These are phyloP conservation scores for Helogale parvula DNA, from an alignment of 2,113 vertebrate genomes.

Conservation along the genomic window DNA sequence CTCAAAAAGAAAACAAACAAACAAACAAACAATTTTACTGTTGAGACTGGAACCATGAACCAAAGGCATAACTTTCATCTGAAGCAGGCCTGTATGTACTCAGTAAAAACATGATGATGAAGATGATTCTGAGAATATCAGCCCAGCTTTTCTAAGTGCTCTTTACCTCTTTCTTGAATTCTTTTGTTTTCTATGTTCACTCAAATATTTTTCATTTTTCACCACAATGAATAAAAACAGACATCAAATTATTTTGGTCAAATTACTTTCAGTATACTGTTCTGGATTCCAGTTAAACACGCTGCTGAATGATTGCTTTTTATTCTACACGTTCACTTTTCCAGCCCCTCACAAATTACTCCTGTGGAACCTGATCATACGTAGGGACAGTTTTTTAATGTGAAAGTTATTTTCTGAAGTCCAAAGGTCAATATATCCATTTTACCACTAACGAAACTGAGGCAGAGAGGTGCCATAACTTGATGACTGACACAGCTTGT, in stretches of 20 bases:
- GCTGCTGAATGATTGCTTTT: background rate
- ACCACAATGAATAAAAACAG: background rate
- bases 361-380: no score
- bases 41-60: background rate
- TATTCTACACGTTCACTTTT: no score
- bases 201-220: background rate
- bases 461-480: no score
- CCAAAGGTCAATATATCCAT: no score
- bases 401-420: no score
- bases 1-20: background rate
- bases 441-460: no score
- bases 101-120: background rate
- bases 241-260: background rate
- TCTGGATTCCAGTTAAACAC: background rate
- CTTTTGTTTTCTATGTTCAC: background rate
- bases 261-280: background rate
- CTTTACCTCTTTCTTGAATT: background rate
- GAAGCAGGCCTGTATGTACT: background rate
- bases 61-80: background rate
- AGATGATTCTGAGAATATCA: background rate
- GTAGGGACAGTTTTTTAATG: no score
- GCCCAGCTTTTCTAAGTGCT: background rate
- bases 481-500: no score
- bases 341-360: no score
- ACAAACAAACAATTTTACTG: background rate